Evolutionary conservation across 2,888 invertebrate genomes (phyloP), one percentile per base, ranked within the genome.

Genomic region (Ferrisia virgata): DNA sequence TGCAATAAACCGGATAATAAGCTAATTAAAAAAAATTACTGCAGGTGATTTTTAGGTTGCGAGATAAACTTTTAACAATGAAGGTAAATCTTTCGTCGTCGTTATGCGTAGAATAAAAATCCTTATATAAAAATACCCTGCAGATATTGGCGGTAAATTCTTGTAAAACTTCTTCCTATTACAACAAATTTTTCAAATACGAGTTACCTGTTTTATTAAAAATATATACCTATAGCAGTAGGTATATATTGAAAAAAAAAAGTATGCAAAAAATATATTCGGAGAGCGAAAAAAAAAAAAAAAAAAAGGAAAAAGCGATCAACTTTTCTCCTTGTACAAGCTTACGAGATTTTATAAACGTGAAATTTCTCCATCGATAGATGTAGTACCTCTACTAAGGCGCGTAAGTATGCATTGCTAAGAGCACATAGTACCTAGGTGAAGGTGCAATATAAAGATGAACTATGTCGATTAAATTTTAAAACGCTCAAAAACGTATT

Each of bases 51-150:
- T 58, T 4, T 36, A 58, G 8, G 58, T 58, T 22, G 3, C 18
- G 18, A 69, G 28, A 69, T 69, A 28, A 69, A 69, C 69, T 69
- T 69, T 69, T n/a, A 69, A 69, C 69, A 69, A 69, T 31, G 69
- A n/a, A n/a, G n/a, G n/a, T 69, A 69, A 69, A 69, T 69, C 31
- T 69, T 13, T 4, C 31, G 31, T 6, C 58, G 22, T 2, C 18
- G 58, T 2, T 22, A 6, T 58, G 25, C n/a, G 8, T 58, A n/a
- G 58, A 4, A n/a, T 15, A 69, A 69, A 25, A 69, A 69, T 43
- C 43, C 2, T 43, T 15, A 43, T 43, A 43, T 43, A 69, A 69
- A 31, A 18, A 15, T 22, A 28, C 22, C 69, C 31, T 3, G 22
- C 15, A 31, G n/a, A 58, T 25, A 58, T 58, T 58, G 22, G 22